Evolutionary conservation across 1,140 invertebrate species (phyloP), one percentile per base, ranked within the genome.

Genomic region (Drosophila auraria): DNA sequence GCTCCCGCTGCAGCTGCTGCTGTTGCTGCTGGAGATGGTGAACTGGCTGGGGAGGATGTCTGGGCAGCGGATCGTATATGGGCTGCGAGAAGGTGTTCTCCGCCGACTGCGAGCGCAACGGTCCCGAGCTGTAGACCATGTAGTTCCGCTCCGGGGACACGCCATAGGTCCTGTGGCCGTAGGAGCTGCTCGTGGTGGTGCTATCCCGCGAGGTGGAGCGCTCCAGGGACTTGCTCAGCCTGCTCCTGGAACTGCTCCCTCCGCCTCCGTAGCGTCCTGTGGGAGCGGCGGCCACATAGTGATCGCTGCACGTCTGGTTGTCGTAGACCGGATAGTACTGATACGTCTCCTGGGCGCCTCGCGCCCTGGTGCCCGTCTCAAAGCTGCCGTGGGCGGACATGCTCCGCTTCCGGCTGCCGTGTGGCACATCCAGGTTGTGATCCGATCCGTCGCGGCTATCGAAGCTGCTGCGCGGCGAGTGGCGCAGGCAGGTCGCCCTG

Each of bases 321-420:
- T 93, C 92, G 42, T 93, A 92, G 23, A 92, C 92, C 40, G 92
- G 92, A 74, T 93, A 93, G 53, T 93, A 93, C 17, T 93, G 92
- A 69, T 93, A 93, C 61, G 86, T 82, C 36, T 91, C 87, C 78
- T 93, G 92, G 20, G 56, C 36, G 1, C 72, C 54, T 0, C 60
- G 38, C 20, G 70, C 60, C 11, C 36, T 20, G 23, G 84, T 78
- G 25, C 87, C 84, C 12, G 79, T 92, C 42, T 93, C 92, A 9
- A 93, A 92, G 71, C 90, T 92, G 14, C 91, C 90, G 40, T 93
- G 92, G 14, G 92, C 92, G 1, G 92, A 93, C 63, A 90, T 80
- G 68, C 92, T 93, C 17, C 92, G 78, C 73, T 92, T 93, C 0
- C 92, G 73, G 0, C 65, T 70, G 14, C 80, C 83, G 8, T 83